A percentile compares a stretch with the other conserved stretches of the same genome.
Conservation (phyloP, 1,140 invertebrate species). For the Ctenoplectra terminalis region DNA sequence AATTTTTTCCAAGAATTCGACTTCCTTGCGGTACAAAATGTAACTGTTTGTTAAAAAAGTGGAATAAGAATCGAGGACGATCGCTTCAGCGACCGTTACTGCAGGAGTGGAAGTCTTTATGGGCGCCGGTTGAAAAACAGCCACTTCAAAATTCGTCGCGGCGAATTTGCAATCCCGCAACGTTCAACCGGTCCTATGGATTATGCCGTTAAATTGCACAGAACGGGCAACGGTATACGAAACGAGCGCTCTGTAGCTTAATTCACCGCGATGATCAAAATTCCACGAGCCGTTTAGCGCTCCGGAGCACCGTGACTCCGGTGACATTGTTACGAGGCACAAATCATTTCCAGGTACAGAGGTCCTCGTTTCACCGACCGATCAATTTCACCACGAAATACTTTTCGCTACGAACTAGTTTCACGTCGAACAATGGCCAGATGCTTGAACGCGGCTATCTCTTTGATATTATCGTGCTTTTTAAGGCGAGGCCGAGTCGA, state of each 20-base stretch:
- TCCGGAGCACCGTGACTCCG: neutral
- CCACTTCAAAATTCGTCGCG: conserved; percentile 58
- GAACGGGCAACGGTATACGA: conserved; percentile 36
- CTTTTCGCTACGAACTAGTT: conserved; percentile 25
- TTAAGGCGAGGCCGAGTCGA: conserved; percentile 18
- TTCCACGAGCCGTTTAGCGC: neutral
- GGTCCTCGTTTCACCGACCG: neutral
- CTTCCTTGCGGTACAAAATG: neutral
- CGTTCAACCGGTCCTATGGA: conserved; percentile 20
- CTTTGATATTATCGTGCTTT: conserved; percentile 27
- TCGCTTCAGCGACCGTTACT: neutral
- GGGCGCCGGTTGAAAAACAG: conserved; percentile 27
- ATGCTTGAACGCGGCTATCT: neutral
- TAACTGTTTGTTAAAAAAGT: conserved; percentile 21
- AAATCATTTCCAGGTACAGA: neutral
- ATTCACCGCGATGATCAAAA: neutral
- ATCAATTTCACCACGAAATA: conserved; percentile 44
- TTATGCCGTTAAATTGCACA: conserved; percentile 46
- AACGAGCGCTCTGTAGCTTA: neutral
- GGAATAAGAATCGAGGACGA: neutral
- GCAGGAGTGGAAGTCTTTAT: conserved; percentile 14
- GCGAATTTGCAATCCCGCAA: conserved; percentile 51
- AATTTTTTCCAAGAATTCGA: conserved; percentile 36
- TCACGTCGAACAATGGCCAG: conserved; percentile 7
- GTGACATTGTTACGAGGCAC: neutral